Evolutionary conservation across 2,888 invertebrate species (phyloP).

Genomic region (Chironomus riparius): DNA sequence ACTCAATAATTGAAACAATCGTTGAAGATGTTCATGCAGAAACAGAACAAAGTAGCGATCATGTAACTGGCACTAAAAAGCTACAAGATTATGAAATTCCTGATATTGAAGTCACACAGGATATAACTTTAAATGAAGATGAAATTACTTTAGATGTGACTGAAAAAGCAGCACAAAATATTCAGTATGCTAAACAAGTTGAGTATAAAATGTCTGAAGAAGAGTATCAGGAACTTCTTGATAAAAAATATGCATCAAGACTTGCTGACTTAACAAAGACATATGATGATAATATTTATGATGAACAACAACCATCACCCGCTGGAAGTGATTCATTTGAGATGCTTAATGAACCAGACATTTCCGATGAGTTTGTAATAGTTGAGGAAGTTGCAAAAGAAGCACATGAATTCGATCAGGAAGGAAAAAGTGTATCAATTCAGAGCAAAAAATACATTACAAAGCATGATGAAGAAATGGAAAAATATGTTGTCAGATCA

Average conservation of each 20-base stretch:
- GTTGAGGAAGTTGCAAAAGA: conserved; percentile 82
- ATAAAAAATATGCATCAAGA: conserved; percentile 47
- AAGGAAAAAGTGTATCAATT: conserved; percentile 72
- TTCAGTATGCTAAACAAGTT: conserved; percentile 33
- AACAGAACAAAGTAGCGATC: conserved; percentile 35
- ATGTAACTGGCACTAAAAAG: conserved; percentile 34
- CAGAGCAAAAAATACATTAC: conserved; percentile 46
- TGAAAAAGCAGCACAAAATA: conserved; percentile 34
- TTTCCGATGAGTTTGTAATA: conserved; percentile 79
- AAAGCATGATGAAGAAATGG: conserved; percentile 60
- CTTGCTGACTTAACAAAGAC: conserved; percentile 54
- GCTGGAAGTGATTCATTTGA: conserved; percentile 73
- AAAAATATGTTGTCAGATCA: conserved; percentile 56
- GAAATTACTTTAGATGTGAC: conserved; percentile 32
- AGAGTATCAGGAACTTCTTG: conserved; percentile 42
- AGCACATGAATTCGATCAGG: conserved; percentile 71
- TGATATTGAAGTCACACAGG: conserved; percentile 37
- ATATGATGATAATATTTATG: conserved; percentile 43
- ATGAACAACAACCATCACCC: conserved; percentile 63
- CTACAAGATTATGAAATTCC: conserved; percentile 42
- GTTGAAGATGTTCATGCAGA: conserved; percentile 42
- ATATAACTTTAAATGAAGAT: too few species aligned
- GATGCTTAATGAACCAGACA: conserved; percentile 75
- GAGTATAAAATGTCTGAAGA: conserved; percentile 36
- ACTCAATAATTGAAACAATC: conserved; percentile 39